phyloP scores from a whole-genome alignment of 1,140 invertebrate genomes.

The Akabosia matsudoensis region DNA sequence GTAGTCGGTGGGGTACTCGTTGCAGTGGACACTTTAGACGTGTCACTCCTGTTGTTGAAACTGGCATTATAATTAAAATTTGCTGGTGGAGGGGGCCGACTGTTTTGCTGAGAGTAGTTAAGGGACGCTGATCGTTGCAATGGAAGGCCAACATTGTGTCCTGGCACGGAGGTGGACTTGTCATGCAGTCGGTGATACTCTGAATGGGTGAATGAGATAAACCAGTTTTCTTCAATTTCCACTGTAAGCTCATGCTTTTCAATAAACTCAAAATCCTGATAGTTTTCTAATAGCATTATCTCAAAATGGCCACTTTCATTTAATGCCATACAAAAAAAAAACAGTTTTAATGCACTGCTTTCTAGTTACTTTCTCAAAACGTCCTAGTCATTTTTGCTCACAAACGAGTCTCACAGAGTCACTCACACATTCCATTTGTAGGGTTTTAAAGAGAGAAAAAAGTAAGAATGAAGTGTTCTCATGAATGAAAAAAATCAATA shows the following conservation, averaged over 20 bases:
- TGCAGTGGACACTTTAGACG: neutral
- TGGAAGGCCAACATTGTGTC: neutral
- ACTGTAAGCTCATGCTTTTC: neutral
- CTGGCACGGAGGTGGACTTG: neutral
- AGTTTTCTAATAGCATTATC: neutral
- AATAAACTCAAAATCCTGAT: neutral
- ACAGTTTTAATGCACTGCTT: too few species aligned
- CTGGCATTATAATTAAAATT: neutral
- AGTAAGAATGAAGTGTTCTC: too few species aligned
- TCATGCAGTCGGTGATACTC: neutral
- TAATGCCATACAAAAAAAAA: slow-evolving; percentile 10
- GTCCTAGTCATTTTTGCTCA: too few species aligned
- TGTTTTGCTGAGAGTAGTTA: neutral
- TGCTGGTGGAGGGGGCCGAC: neutral
- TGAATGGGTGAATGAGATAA: slow-evolving; percentile 22
- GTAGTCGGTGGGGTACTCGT: neutral
- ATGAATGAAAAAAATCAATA: too few species aligned
- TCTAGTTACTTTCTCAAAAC: too few species aligned
- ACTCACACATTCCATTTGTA: too few species aligned
- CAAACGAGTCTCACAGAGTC: too few species aligned
- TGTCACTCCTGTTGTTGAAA: too few species aligned
- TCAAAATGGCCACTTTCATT: neutral
- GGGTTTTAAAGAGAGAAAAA: too few species aligned
- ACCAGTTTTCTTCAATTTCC: slow-evolving; percentile 23
- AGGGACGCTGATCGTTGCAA: slow-evolving; percentile 14